These are phyloP conservation scores for Girardinus metallicus DNA, from an alignment of 2,797 vertebrate genomes.

Conservation along the genomic window DNA sequence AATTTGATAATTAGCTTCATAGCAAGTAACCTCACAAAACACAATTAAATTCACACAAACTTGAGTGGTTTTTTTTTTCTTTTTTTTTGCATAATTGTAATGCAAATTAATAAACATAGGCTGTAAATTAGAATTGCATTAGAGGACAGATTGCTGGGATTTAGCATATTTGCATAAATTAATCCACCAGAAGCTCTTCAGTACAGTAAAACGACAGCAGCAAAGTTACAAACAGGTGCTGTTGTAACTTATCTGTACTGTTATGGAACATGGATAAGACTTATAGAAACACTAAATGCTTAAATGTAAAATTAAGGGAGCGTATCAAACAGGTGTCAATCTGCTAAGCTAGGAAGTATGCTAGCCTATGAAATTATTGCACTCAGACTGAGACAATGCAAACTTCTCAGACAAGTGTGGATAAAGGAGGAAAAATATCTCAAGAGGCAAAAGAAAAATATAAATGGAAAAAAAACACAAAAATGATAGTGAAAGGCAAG, in stretches of 20 bases:
- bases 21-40: background rate
- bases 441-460: background rate
- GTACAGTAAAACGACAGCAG: background rate
- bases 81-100: background rate
- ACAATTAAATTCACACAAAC: background rate
- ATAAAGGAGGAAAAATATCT: background rate
- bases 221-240: background rate
- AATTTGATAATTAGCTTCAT: background rate
- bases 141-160: background rate
- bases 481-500: background rate
- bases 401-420: background rate
- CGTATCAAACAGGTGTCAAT: background rate
- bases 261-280: background rate
- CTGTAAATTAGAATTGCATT: constrained; percentile 4
- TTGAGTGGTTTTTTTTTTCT: background rate
- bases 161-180: constrained; percentile 10
- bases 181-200: background rate
- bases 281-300: background rate
- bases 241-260: background rate
- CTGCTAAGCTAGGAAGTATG: background rate
- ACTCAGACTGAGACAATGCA: background rate
- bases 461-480: background rate
- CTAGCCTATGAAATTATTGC: background rate
- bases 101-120: constrained; percentile 1
- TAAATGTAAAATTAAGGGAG: background rate